Evolutionary conservation across 2,888 invertebrate genomes (phyloP).

Genomic region (Hetaerina titia): DNA sequence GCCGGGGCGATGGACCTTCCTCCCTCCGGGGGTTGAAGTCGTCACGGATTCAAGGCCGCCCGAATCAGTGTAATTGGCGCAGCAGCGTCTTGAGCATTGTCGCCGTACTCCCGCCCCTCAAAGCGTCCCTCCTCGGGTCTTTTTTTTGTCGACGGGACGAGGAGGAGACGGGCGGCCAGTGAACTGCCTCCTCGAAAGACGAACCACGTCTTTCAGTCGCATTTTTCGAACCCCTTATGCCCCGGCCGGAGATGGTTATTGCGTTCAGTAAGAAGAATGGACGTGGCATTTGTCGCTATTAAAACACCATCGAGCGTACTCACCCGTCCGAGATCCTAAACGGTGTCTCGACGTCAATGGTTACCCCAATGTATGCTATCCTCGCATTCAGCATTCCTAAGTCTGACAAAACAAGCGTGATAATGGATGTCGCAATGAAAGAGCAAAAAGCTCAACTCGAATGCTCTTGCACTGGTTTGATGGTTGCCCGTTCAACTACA

Average conservation of each 20-base stretch:
- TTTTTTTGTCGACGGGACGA: neutral
- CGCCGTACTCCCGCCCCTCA: neutral
- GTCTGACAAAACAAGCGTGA: too few species aligned
- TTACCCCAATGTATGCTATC: neutral
- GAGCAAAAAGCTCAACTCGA: neutral
- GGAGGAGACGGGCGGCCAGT: neutral
- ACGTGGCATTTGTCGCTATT: neutral
- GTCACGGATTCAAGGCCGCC: slow-evolving; percentile 37
- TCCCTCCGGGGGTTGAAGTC: neutral
- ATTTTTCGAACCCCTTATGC: neutral
- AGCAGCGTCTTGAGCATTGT: neutral
- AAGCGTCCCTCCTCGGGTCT: neutral
- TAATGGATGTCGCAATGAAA: neutral
- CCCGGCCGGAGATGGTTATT: neutral
- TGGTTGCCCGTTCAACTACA: neutral
- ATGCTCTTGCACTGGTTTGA: neutral
- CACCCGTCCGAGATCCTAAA: neutral
- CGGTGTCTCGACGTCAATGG: neutral
- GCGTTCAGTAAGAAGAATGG: neutral
- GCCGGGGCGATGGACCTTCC: slow-evolving; percentile 28
- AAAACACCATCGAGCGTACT: neutral
- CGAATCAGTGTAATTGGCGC: slow-evolving; percentile 39
- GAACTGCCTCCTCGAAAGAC: neutral
- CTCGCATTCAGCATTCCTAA: too few species aligned
- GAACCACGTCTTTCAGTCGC: neutral